Evolutionary conservation across 2,797 vertebrate species (phyloP).

Genomic region (Buceros bicornis): DNA sequence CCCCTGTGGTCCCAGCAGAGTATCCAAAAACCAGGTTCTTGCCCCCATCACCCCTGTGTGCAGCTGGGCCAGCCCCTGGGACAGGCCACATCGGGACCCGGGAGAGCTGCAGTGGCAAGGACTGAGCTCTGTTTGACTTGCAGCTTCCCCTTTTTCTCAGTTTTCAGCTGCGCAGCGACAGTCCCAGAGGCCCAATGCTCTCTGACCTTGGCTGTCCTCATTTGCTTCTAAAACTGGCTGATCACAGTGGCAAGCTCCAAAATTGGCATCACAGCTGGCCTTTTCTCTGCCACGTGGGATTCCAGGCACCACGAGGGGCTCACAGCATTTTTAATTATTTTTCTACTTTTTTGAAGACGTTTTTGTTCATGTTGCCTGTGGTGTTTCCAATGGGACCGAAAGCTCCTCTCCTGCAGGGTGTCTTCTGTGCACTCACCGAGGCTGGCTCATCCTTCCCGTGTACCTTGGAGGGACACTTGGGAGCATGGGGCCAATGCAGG

Average conservation of each 20-base stretch:
- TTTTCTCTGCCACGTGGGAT: not conserved
- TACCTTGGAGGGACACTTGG: not conserved
- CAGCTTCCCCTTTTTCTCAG: not conserved
- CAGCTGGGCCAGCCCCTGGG: not conserved
- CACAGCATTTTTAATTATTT: slow-evolving; percentile 53
- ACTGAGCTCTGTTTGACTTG: not conserved
- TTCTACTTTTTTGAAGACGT: not conserved
- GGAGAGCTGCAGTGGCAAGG: not conserved
- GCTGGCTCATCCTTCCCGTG: not conserved
- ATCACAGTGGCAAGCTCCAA: not conserved
- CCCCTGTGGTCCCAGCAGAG: not conserved
- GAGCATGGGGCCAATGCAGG: not conserved
- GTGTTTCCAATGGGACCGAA: not conserved
- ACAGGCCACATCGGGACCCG: not conserved
- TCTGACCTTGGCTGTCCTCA: slow-evolving; percentile 56
- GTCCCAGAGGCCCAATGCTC: not conserved
- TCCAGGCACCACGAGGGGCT: not conserved
- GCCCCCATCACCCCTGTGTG: not conserved
- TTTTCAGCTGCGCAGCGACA: not conserved
- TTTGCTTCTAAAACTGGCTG: slow-evolving; percentile 47
- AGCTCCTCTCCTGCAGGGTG: not conserved
- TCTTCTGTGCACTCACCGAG: not conserved
- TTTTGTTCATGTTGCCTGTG: not conserved
- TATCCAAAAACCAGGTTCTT: not conserved
- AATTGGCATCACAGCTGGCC: not conserved